Evolutionary conservation across 1,140 invertebrate species (phyloP).

Genomic region (Cydia amplana): DNA sequence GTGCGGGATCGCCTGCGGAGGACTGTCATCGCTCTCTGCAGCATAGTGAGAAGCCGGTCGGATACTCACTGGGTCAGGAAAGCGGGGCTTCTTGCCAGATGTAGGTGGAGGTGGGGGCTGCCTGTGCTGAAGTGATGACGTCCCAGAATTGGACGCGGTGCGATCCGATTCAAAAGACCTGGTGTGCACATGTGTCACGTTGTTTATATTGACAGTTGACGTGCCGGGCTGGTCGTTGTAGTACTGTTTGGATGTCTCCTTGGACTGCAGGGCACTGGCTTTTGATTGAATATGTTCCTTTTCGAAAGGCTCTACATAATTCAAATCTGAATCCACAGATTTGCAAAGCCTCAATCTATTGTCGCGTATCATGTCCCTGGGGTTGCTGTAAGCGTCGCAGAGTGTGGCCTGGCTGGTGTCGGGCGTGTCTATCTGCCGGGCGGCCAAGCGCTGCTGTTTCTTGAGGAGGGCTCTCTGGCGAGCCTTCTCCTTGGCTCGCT

Average conservation of each 20-base stretch:
- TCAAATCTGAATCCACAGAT: conserved; percentile 73
- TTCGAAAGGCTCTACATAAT: conserved; percentile 76
- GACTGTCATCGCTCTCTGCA: conserved; percentile 54
- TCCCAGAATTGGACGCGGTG: conserved; percentile 39
- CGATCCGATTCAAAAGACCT: conserved; percentile 54
- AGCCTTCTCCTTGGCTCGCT: conserved; percentile 72
- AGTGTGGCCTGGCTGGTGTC: conserved; percentile 52
- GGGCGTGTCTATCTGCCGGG: conserved; percentile 48
- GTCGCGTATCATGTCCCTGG: conserved; percentile 65
- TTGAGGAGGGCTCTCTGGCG: conserved; percentile 70
- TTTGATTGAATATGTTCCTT: conserved; percentile 73
- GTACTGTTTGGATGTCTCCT: conserved; percentile 68
- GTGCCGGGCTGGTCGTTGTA: conserved; percentile 50
- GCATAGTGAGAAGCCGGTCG: conserved; percentile 73
- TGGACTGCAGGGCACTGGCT: conserved; percentile 67
- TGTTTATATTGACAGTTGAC: conserved; percentile 51
- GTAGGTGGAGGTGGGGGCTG: conserved; percentile 68
- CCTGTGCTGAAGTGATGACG: conserved; percentile 55
- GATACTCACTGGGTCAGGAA: conserved; percentile 71
- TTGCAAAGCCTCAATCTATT: conserved; percentile 66
- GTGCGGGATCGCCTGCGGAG: conserved; percentile 48
- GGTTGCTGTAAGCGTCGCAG: conserved; percentile 74
- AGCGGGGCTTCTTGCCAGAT: conserved; percentile 69
- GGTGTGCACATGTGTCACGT: conserved; percentile 51
- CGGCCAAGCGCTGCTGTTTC: conserved; percentile 62